Evolutionary conservation across 2,888 invertebrate genomes (phyloP), one percentile per base, ranked within the genome.

Genomic region (Osedax fenrisi): DNA sequence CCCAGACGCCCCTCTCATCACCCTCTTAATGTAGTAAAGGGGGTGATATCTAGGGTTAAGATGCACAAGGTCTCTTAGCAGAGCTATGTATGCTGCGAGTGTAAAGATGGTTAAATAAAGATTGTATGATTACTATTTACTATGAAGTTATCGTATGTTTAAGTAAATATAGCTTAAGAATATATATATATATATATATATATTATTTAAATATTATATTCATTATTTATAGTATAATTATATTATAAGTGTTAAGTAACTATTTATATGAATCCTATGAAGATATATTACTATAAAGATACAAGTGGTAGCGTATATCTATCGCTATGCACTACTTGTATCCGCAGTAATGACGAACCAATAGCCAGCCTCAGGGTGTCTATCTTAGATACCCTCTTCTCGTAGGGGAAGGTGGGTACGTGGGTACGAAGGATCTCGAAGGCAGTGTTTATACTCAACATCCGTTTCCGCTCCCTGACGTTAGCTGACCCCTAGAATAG

Each of bases 331-430:
- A n/a, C n/a, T n/a, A n/a, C n/a, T n/a, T n/a, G n/a, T n/a, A n/a
- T n/a, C n/a, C n/a, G n/a, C n/a, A n/a, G 41, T 17, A 97, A 41
- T 17, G 5, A 41, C 10, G 17, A 97, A 0, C 96, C 96, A 78
- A 97, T 97, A 61, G 97, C 97, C 79, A 98, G 87, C 0, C 96
- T 89, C 27, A 98, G 87, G 0, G 98, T 97, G 87, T 98, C 98
- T 81, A 98, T 98, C 87, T 98, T 98, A 81, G 95, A 96, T 41
- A 98, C 88, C 25, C 97, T 88, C 85, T 97, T 97, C 86, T 98
- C 98, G 85, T 95, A 98, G 0, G 97, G 97, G 86, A 98, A 98
- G 77, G 97, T 98, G 71, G 98, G 98, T 80, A 98, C 96, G 87
- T 95, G 95, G 80, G 92, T 91, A 75, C 97, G 89, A 82, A 98